Base-by-base conservation (phyloP, 2,888 invertebrate species). In the Lymantria dispar region DNA sequence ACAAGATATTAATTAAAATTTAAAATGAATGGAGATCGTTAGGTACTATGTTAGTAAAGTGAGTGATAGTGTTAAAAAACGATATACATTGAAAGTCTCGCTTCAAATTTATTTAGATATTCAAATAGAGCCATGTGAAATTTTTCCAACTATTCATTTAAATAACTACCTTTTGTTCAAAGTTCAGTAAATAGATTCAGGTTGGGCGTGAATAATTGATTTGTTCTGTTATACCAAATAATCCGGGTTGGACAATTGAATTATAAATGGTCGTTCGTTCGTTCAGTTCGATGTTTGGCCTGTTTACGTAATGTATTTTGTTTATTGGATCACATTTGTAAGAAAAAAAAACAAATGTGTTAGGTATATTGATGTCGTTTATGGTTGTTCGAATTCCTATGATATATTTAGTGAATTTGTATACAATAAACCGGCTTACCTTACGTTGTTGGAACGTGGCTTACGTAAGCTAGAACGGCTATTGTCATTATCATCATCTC, bases 201-300 rank as follows among this genome's bases (percentile, higher is more conserved):
- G 74, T 66, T 57, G 50, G 38, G 52, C 43, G 57, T 69, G 61
- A 67, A 75, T 74, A 73, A 73, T 73, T 74, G 64, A 76, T 70
- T 61, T 58, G 59, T 58, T 56, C 54, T 70, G 70, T 70, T 69
- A 65, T 62, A 66, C 62, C 62, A 61, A 74, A 74, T 76, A 72
- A 72, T 75, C 62, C 65, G 52, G 62, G 53, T 58, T 60, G 55
- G 56, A 70, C 65, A 68, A 68, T 72, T 74, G 62, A 76, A 74
- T 76, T 71, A 74, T 69, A 67, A 62, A 74, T 63, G 62, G 60
- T 48, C 58, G 55, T 50, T 57, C 51, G 56, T 64, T 52, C 60
- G 50, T 63, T 61, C 58, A 29, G 45, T 33, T 38, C 46, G 40
- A 29, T 13, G 38, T 60, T 56, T 56, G 55, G 42, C 55, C 43